Base-by-base conservation (phyloP, 2,888 invertebrate species). In the Octodonta nipae region DNA sequence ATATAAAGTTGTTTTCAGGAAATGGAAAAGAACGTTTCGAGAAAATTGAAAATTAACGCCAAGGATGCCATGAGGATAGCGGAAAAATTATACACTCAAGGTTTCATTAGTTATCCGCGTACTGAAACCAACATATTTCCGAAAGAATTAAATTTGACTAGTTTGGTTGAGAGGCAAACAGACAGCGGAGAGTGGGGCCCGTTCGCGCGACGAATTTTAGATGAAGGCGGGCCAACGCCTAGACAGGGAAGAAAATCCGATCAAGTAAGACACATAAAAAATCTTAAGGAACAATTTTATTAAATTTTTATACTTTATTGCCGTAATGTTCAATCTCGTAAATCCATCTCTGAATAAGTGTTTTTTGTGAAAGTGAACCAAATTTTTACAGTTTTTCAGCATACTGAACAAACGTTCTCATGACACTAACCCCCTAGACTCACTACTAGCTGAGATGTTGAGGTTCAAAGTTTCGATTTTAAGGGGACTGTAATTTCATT, bases 121-220 rank as follows among this genome's bases (percentile, higher is more conserved):
- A 99, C 98, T 0, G 98, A 99, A 61, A 99, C 98, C 0, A 98
- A 96, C 61, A 89, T 87, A 52, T 98, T 87, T 55, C 93, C 96
- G 0, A 81, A 83, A 51, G 91, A 92, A 54, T 70, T 98, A 49
- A 78, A 91, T 56, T 64, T 98, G 15, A 56, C 54, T 2, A 61
- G 68, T 1, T 64, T 96, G 6, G 84, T 96, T 3, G 71, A 81
- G 42, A 66, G 76, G 33, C 92, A 93, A 47, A 64, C 67, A 0
- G 64, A 63, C 2, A 81, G 89, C 58, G 61, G 66, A 0, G 65
- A 68, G 26, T 99, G 98, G 96, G 96, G 96, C 33, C 61, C 60
- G 0, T 95, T 93, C 65, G 92, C 93, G 0, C 69, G 69, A 33
- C 66, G 76, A 26, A 73, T 95, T 8, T 48, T 88, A 13, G 70